Evolutionary conservation across 2,888 invertebrate genomes (phyloP), one percentile per base, ranked within the genome.

Genomic region (Apamea epomidion): DNA sequence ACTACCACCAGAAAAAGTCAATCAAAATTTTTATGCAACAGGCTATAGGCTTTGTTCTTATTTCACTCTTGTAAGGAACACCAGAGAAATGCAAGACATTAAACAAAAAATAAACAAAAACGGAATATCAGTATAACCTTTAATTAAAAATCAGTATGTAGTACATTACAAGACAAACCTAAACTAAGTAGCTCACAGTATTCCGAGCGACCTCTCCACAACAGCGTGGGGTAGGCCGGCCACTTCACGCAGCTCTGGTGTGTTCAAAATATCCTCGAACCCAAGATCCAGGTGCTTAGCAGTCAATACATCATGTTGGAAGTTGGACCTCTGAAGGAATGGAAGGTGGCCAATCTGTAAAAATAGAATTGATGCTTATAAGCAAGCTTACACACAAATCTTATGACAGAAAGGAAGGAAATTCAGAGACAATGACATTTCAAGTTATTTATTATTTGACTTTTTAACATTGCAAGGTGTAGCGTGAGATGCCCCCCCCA

Each of bases 151-250:
- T 78, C 73, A 72, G 65, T 65, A 42, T 78, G 78, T 80, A 86
- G 69, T 75, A 80, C 73, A 87, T 80, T 87, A 85, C 67, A 84
- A 79, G 85, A 87, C 32, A 87, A 80, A 89, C 81, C 72, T 88
- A 88, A 89, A 80, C 82, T 88, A 91, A 85, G 74, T 82, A 87
- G 84, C 88, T 95, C 91, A 97, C 81, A 97, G 95, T 93, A 98
- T 95, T 82, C 98, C 98, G 72, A 98, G 95, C 75, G 97, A 97
- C 92, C 98, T 98, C 94, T 99, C 99, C 81, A 99, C 97, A 77
- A 99, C 97, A 67, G 98, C 98, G 95, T 99, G 99, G 8, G 99
- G 99, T 85, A 98, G 98, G 21, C 98, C 98, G 92, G 98, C 97
- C 74, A 98, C 96, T 97, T 99, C 99, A 86, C 97, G 97, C 89